Base-by-base conservation (phyloP, 1,140 invertebrate genomes). In the Drosophila gunungcola region DNA sequence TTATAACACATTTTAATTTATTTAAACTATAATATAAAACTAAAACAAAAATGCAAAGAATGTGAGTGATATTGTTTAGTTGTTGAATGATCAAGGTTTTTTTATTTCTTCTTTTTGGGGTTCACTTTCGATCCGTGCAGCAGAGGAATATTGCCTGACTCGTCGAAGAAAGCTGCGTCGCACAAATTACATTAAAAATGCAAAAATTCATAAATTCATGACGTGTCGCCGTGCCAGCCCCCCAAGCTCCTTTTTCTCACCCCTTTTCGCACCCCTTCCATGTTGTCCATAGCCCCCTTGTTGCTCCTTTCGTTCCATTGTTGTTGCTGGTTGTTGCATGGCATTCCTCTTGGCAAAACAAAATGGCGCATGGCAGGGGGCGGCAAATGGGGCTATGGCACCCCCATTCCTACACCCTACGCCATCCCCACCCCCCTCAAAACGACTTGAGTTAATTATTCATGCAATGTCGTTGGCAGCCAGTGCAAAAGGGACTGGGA, bases 161-260 rank as follows among this genome's bases (percentile, higher is more conserved):
- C n/a, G 52, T 46, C 32, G 36, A 43, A 52, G 72, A 25, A 57
- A 34, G 64, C 43, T 56, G 61, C 79, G 70, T 83, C 61, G 76
- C 60, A 77, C 76, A 88, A 88, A 88, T 89, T 88, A 88, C 83
- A 88, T 88, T 88, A 78, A 88, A 88, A 84, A 88, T 88, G 72
- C 84, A 84, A 88, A 89, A 82, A 88, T 88, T 86, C 83, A 86
- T 88, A 89, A 88, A 88, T 86, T 86, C 83, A 86, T 86, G 82
- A 86, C 82, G 88, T 88, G 82, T 79, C 82, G 83, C 82, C 49
- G 62, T 64, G 45, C 12, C 38, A 39, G 3, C 38, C 25, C 10
- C 32, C 43, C 27, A 5, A 7, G 29, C 29, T 7, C 4, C 9
- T 54, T 42, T 62, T 58, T 27, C 42, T 56, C 12, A 39, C 16